phyloP scores from a whole-genome alignment of 2,888 invertebrate species.

The Poecilus cupreus region DNA sequence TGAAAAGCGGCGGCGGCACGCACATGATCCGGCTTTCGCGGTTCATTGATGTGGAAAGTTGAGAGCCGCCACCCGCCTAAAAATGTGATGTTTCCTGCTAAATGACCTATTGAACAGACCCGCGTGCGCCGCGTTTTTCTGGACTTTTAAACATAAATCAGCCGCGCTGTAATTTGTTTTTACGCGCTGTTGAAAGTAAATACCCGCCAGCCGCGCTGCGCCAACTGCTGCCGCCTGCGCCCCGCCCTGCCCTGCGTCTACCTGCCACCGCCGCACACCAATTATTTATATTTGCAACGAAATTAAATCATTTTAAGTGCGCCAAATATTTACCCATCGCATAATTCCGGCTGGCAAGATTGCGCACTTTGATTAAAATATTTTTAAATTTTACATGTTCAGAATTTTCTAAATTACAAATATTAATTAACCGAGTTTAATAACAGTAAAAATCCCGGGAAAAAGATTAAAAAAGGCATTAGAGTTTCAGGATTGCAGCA shows the following conservation, averaged over 20 bases:
- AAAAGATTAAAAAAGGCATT: neutral
- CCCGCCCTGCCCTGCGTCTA: neutral
- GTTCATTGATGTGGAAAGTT: conserved; percentile 58
- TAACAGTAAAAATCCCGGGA: neutral
- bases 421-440: neutral
- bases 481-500: neutral
- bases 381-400: neutral
- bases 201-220: conserved; percentile 28
- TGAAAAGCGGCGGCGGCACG: conserved; percentile 45
- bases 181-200: conserved; percentile 58
- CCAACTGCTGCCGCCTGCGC: neutral
- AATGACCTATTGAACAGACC: conserved; percentile 59
- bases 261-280: neutral
- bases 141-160: conserved; percentile 60
- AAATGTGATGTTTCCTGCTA: conserved; percentile 59
- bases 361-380: neutral
- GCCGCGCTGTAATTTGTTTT: conserved; percentile 57
- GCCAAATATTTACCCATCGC: conserved; percentile 9
- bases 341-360: conserved; percentile 4
- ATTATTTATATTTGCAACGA: conserved; percentile 30
- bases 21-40: conserved; percentile 53
- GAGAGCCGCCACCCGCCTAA: conserved; percentile 34
- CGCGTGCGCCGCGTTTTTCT: conserved; percentile 36
- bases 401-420: neutral
- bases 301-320: conserved; percentile 36